Conservation (phyloP, 2,113 vertebrate species). For the Platanista minor region DNA sequence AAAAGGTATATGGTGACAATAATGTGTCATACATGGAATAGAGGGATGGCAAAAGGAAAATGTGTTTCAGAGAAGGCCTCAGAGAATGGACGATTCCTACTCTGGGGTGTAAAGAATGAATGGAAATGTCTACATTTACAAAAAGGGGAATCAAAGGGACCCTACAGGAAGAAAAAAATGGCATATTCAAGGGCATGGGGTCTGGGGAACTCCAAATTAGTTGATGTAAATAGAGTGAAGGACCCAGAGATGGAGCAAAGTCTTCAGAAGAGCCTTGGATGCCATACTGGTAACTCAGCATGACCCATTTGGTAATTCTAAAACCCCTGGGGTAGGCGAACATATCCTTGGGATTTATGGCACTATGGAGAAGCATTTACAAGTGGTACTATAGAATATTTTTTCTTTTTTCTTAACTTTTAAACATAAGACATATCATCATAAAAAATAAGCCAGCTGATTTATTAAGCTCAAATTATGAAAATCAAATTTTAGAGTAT, state of each 20-base stretch:
- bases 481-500: background rate
- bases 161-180: background rate
- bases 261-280: background rate
- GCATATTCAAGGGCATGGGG: background rate
- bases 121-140: background rate
- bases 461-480: background rate
- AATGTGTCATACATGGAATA: background rate
- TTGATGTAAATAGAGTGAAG: background rate
- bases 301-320: background rate
- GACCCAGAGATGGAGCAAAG: background rate
- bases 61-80: background rate
- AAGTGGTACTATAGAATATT: background rate
- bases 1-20: background rate
- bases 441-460: background rate
- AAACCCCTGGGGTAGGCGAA: background rate
- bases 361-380: background rate
- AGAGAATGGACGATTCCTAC: background rate
- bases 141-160: background rate
- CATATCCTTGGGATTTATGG: background rate
- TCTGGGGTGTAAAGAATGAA: background rate
- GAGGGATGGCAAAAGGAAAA: background rate
- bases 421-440: background rate
- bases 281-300: background rate
- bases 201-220: background rate
- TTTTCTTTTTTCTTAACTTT: background rate